Base-by-base conservation (phyloP, 2,888 invertebrate genomes). In the Spodoptera exigua region DNA sequence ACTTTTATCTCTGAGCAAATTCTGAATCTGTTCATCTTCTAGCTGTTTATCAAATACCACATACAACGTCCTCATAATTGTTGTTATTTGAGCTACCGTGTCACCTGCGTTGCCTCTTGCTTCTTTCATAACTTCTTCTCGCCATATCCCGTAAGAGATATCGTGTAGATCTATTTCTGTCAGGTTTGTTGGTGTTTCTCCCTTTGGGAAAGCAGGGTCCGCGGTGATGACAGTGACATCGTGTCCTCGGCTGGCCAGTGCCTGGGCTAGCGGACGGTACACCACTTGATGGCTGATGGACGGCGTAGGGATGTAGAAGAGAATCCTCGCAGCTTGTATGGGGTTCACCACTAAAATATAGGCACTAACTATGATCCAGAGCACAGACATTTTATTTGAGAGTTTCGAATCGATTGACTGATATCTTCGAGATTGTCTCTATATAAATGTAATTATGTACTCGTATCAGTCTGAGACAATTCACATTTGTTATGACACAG, bases 221-320 rank as follows among this genome's bases (percentile, higher is more conserved):
- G 94, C 53, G 0, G 95, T 93, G 0, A 93, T 60, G 0, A 92
- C 81, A 0, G 87, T 82, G 0, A 95, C 70, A 47, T 95, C 84
- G 55, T 95, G 95, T 0, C 94, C 95, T 21, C 89, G 81, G 37
- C 74, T 83, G 0, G 84, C 83, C 11, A 95, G 76, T 35, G 90
- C 91, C 5, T 85, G 78, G 3, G 86, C 85, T 2, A 95, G 56
- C 2, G 86, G 80, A 16, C 88, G 81, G 52, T 85, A 93, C 0
- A 90, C 87, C 0, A 91, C 78, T 77, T 94, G 93, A 65, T 94
- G 94, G 53, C 94, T 94, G 39, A 91, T 83, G 0, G 92, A 89
- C 1, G 93, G 87, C 4, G 79, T 74, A 1, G 93, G 86, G 32
- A 89, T 79, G 0, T 91, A 66, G 4, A 48, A 76, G 4, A 82